Evolutionary conservation across 2,113 vertebrate genomes (phyloP), one percentile per base, ranked within the genome.

Genomic region (Acinonyx jubatus): DNA sequence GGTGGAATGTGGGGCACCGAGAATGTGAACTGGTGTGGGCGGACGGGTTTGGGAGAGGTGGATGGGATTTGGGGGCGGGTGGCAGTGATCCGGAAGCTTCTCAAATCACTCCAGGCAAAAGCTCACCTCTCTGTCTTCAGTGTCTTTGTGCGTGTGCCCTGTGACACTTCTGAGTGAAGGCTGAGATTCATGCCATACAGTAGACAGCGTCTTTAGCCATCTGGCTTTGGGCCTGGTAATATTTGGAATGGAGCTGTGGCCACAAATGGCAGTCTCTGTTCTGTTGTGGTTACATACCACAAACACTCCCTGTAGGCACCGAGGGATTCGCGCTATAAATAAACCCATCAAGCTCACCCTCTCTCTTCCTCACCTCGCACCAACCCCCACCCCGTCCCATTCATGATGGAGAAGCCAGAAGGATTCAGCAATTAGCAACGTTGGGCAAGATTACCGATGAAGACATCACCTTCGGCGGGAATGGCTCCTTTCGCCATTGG

Each of bases 221-320:
- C 73, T 96, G 97, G 97, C 71, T 2, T 15, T 29, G 65, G 3
- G 83, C 97, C 96, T 98, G 97, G 87, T 84, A 91, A 90, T 92
- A 66, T 96, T 96, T 98, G 93, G 84, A 97, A 97, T 0, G 9
- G 36, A 16, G 41, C 93, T 85, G 65, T 73, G 96, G 86, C 89
- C 92, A 89, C 41, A 97, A 94, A 91, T 97, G 94, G 91, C 89
- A 97, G 89, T 97, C 90, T 69, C 85, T 0, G 0, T 23, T 96
- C 79, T 98, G 98, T 97, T 98, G 95, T 99, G 97, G 98, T 98
- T 98, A 98, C 97, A 0, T 0, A 69, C 31, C 71, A 96, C 78
- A 98, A 98, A 98, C 98, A 98, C 3, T 71, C 57, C 84, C 65
- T 57, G 23, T 21, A 41, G 41, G 79, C 90, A 10, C 52, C 92